Evolutionary conservation across 37 sponge, comb jelly and placozoan genomes (phyloP).

Genomic region (Mnemiopsis leidyi): DNA sequence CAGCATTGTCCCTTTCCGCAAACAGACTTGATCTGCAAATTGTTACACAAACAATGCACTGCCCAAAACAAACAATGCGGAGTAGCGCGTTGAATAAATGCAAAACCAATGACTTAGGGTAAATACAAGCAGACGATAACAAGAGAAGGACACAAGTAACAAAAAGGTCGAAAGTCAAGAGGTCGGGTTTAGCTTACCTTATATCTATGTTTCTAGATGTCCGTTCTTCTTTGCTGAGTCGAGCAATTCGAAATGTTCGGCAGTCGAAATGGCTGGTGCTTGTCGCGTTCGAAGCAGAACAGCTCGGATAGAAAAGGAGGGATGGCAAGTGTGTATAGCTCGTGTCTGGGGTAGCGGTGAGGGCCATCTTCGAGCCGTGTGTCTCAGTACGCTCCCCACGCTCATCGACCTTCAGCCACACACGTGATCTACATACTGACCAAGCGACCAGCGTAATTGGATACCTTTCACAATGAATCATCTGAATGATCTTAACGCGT

Average conservation of each 20-base stretch:
- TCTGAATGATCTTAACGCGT: neutral
- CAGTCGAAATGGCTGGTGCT: neutral
- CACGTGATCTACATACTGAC: slow-evolving; percentile 62
- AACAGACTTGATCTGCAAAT: neutral
- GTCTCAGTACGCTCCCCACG: slow-evolving; percentile 27
- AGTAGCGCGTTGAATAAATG: neutral
- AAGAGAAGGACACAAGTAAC: neutral
- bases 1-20: neutral
- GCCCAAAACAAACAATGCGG: neutral
- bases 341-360: neutral
- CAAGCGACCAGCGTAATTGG: slow-evolving; percentile 64
- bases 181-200: neutral
- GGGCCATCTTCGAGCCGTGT: slow-evolving; percentile 53
- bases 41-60: neutral
- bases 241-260: neutral
- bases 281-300: neutral
- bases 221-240: neutral
- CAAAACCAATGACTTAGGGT: neutral
- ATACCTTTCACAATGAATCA: slow-evolving; percentile 57
- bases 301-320: neutral
- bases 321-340: neutral
- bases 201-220: neutral
- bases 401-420: slow-evolving; percentile 53
- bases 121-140: neutral
- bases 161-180: neutral